Base-by-base conservation (phyloP, 2,797 vertebrate genomes). In the Enteromius trimaculatus region DNA sequence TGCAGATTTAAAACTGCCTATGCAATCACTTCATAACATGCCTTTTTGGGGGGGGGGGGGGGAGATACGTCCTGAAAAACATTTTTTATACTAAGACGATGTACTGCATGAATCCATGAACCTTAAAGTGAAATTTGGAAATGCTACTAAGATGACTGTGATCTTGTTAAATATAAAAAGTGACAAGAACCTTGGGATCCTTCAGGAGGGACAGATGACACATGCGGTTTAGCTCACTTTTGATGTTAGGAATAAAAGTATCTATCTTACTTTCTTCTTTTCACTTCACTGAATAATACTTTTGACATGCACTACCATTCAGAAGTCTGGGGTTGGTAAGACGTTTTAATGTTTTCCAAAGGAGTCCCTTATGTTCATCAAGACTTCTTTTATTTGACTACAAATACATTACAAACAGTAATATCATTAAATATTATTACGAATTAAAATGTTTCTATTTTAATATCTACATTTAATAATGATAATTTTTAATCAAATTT, bases 1-100 rank as follows among this genome's bases (percentile, higher is more conserved):
- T 90, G 89, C 86, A 90, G 85, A 89, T 92, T 79, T 21, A 77
- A 91, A 91, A 82, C 83, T 90, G 89, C 90, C 88, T 88, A 90
- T 87, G 86, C 78, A 53, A 86, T 87, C 87, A 86, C 86, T 91
- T 91, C 74, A 85, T 62, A 87, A 84, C 77, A 85, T 70, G 79
- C 89, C 88, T 82, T 72, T 79, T 85, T 86, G 37, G 37, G 37
- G 4, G 85, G 23, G 39, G 0, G 2, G 3, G 11, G 88, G 37
- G 75, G 88, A n/a, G n/a, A n/a, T n/a, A 90, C 79, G 90, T 90
- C 87, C 44, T 37, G 68, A 75, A 87, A 85, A 86, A 65, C 62
- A 77, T 47, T 84, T 44, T 78, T 71, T 80, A 82, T 82, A 80
- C 81, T 74, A 4, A 87, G 49, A 80, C 42, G 37, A 74, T 80